Evolutionary conservation across 2,888 invertebrate species (phyloP), one percentile per base, ranked within the genome.

Genomic region (Cerastoderma edule): DNA sequence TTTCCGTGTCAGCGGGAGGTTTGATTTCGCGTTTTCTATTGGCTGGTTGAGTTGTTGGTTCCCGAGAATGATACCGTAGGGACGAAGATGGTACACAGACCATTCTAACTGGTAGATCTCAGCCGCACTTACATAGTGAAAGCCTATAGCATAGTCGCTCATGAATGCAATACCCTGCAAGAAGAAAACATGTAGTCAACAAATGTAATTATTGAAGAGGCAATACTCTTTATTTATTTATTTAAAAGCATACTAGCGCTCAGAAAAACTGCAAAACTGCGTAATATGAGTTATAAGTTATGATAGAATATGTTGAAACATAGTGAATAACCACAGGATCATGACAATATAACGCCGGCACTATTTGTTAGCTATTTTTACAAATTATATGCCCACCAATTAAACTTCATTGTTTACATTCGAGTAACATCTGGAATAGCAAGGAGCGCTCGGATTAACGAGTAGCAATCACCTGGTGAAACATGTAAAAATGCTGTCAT

Each of bases 71-170:
- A 71, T 53, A 16, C 70, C 70, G 54, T 71, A 71, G 1, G 71
- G 71, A 32, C 65, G 35, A 13, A 56, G 24, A 39, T 71, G 71
- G 44, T 71, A 65, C 3, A 71, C 30, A 33, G 56, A 71, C 53
- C 53, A 71, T 54, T 71, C 71, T 8, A 71, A 19, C 24, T 64
- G 56, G 48, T 71, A 65, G 27, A 71, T 71, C 30, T 54, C 39
- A 16, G 30, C 30, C 1, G 33, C 27, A 32, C 39, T 44, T 2
- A 71, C 65, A 22, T 71, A 71, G 22, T 65, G 71, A 44, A 71
- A 71, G 1, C 54, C 44, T 13, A 71, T 71, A 13, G 71, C 54
- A 33, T 65, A 65, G 32, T 65, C 65, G 28, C 54, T 65, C 44
- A 64, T 64, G 19, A 50, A 66, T 6, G n/a, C 33, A 44, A 30